Conservation (phyloP, 2,888 invertebrate species). For the Cephus spinipes region DNA sequence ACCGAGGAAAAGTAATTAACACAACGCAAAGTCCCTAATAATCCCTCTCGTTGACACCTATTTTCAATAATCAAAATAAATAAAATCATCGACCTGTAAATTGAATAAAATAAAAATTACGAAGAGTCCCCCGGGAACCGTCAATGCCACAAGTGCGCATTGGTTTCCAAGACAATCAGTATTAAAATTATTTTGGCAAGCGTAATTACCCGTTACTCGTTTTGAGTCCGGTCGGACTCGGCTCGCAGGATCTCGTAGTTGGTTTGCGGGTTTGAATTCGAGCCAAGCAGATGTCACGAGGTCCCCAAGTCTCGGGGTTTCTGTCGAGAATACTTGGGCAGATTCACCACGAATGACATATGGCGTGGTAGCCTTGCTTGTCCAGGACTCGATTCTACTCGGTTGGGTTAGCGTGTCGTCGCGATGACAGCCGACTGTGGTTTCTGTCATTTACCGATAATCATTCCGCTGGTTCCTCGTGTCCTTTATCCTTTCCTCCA, state of each 20-base stretch:
- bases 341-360: background rate
- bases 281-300: conserved; percentile 31
- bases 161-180: background rate
- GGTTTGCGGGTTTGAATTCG: conserved; percentile 25
- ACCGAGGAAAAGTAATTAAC: background rate
- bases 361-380: background rate
- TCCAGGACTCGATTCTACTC: background rate
- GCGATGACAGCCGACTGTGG: conserved; percentile 55
- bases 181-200: conserved; percentile 34
- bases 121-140: background rate
- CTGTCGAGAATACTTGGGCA: conserved; percentile 19
- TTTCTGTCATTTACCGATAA: conserved; percentile 59
- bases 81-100: background rate
- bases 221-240: conserved; percentile 1
- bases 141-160: background rate
- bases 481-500: conserved; percentile 11
- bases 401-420: background rate
- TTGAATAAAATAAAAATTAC: background rate
- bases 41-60: background rate
- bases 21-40: background rate
- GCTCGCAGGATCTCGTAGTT: background rate
- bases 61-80: background rate
- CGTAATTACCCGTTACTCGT: conserved; percentile 28
- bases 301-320: conserved; percentile 24
- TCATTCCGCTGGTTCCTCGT: conserved; percentile 41